Evolutionary conservation across 2,797 vertebrate genomes (phyloP).

Genomic region (Hafferia zeledoni): DNA sequence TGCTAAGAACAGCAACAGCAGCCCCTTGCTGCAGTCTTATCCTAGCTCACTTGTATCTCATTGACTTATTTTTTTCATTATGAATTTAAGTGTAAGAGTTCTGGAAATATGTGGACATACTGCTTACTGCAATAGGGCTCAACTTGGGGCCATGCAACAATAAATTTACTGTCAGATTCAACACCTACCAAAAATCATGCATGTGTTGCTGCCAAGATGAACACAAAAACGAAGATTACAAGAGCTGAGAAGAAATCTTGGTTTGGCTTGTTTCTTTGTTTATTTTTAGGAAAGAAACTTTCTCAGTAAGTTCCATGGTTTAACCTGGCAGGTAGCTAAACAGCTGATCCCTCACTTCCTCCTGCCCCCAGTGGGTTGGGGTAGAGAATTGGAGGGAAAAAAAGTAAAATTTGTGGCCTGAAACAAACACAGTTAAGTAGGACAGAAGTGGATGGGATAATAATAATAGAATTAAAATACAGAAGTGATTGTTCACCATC

Average conservation of each 20-base stretch:
- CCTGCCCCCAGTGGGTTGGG: neutral
- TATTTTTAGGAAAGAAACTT: neutral
- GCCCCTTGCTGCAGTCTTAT: neutral
- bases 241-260: neutral
- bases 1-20: neutral
- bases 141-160: neutral
- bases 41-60: neutral
- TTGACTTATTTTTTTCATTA: neutral
- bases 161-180: neutral
- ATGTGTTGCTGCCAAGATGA: neutral
- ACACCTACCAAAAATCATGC: neutral
- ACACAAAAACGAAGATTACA: neutral
- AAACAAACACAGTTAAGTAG: neutral
- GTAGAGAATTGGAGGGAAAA: fast-evolving
- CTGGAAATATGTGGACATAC: neutral
- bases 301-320: neutral
- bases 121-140: neutral
- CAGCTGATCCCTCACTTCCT: neutral
- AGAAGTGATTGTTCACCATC: neutral
- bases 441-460: neutral
- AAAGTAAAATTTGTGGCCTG: neutral
- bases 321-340: neutral
- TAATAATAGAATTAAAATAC: neutral
- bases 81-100: neutral
- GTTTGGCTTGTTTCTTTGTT: neutral